phyloP scores from a whole-genome alignment of 2,113 vertebrate species.

The Hippocampus guttulatus region DNA sequence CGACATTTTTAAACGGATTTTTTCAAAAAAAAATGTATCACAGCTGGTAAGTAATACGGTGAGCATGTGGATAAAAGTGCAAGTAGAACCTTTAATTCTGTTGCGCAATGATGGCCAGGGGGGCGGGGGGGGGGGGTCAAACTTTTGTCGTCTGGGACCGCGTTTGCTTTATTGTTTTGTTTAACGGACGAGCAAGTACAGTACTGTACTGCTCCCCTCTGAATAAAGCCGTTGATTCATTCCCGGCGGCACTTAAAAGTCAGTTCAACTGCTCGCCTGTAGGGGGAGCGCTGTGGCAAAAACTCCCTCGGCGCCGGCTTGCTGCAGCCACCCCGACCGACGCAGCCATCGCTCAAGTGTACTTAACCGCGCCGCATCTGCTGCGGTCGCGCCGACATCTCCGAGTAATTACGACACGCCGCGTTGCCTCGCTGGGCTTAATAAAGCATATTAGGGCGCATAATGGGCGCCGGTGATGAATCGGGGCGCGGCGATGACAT shows the following conservation, averaged over 20 bases:
- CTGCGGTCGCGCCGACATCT: constrained; percentile 20
- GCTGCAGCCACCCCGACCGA: neutral
- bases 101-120: too few relatives aligned
- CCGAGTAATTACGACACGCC: constrained; percentile 33
- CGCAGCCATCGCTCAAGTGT: constrained; percentile 1
- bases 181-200: too few relatives aligned
- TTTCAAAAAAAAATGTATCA: too few relatives aligned
- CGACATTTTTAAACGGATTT: too few relatives aligned
- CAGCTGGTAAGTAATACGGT: too few relatives aligned
- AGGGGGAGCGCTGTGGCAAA: neutral
- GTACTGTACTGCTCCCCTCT: too few relatives aligned
- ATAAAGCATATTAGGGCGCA: constrained; percentile 48
- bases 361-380: constrained; percentile 34
- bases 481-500: constrained; percentile 60
- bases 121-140: too few relatives aligned
- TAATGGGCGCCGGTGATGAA: constrained; percentile 63
- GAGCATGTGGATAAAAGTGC: too few relatives aligned
- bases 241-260: neutral
- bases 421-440: constrained; percentile 37
- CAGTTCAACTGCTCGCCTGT: neutral
- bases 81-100: too few relatives aligned
- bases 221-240: neutral
- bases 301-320: neutral
- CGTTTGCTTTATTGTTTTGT: too few relatives aligned
- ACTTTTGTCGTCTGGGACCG: too few relatives aligned